A percentile compares a stretch with the other conserved stretches of the same genome.
Evolutionary conservation across 2,113 vertebrate species (phyloP).

Genomic region (Mormoops blainvillei): DNA sequence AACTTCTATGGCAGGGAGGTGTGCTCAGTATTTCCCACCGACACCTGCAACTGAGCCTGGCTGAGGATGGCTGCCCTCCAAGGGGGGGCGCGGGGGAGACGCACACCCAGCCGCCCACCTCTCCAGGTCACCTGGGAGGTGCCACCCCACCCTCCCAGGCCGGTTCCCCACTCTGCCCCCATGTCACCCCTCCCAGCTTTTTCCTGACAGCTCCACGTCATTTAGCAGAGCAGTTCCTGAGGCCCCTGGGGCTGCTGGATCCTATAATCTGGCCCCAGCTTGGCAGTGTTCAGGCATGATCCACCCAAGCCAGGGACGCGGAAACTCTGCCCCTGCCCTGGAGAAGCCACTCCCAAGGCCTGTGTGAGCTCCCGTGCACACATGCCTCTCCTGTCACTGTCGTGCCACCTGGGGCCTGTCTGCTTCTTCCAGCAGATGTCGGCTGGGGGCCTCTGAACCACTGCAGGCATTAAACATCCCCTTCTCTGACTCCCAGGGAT

Average conservation of each 20-base stretch:
- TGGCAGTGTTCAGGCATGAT: conserved; percentile 16
- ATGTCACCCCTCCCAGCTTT: neutral
- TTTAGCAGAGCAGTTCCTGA: neutral
- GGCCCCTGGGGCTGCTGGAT: conserved; percentile 41
- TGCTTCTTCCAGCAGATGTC: conserved; percentile 66
- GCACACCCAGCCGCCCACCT: neutral
- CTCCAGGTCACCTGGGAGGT: neutral
- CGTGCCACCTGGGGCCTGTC: conserved; percentile 77
- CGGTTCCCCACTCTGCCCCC: neutral
- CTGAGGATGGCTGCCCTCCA: neutral
- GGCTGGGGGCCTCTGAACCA: conserved; percentile 50
- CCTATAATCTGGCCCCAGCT: conserved; percentile 1
- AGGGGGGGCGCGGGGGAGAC: neutral
- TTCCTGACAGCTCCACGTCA: neutral
- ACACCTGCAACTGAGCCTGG: neutral
- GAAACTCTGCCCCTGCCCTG: conserved; percentile 27
- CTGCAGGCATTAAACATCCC: conserved; percentile 41
- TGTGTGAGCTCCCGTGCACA: neutral
- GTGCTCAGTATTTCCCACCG: neutral
- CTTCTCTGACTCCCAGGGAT: neutral
- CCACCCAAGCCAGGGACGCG: conserved; percentile 26
- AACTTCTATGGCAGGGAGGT: neutral
- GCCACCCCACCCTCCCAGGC: neutral
- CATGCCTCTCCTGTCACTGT: neutral
- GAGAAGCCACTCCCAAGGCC: conserved; percentile 27